Evolutionary conservation across 2,888 invertebrate genomes (phyloP).

Genomic region (Girardia tigrina): DNA sequence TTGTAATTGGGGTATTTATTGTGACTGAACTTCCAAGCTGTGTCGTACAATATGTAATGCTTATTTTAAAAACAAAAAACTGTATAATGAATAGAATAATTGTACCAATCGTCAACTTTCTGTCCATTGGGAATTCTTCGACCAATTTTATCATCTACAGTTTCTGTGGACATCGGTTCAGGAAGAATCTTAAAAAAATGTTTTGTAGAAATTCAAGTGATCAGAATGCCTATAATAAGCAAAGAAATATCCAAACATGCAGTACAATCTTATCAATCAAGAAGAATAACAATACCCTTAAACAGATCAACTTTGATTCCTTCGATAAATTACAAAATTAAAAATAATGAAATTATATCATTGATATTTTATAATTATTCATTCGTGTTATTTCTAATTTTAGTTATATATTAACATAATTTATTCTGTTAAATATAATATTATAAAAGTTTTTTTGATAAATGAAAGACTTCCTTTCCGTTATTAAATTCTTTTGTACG

Average conservation of each 20-base stretch:
- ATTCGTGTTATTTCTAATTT: no score
- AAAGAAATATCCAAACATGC: neutral
- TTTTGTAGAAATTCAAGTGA: neutral
- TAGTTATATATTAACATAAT: no score
- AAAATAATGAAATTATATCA: no score
- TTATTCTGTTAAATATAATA: no score
- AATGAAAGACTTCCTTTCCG: no score
- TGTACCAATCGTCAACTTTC: conserved; percentile 59
- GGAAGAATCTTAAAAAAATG: conserved; percentile 24
- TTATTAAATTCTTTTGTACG: no score
- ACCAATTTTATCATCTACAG: conserved; percentile 89
- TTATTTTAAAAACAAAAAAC: neutral
- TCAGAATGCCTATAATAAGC: neutral
- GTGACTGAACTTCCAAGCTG: conserved; percentile 32
- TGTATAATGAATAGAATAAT: neutral
- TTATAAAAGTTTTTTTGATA: no score
- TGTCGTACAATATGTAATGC: neutral
- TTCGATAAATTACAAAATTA: no score
- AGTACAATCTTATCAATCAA: neutral
- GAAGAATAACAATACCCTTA: neutral
- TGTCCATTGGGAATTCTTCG: conserved; percentile 83
- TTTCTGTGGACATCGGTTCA: conserved; percentile 84
- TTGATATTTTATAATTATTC: no score
- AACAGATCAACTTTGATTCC: no score
- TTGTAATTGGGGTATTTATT: conserved; percentile 34